Evolutionary conservation across 2,888 invertebrate genomes (phyloP).

Genomic region (Pterostichus madidus): DNA sequence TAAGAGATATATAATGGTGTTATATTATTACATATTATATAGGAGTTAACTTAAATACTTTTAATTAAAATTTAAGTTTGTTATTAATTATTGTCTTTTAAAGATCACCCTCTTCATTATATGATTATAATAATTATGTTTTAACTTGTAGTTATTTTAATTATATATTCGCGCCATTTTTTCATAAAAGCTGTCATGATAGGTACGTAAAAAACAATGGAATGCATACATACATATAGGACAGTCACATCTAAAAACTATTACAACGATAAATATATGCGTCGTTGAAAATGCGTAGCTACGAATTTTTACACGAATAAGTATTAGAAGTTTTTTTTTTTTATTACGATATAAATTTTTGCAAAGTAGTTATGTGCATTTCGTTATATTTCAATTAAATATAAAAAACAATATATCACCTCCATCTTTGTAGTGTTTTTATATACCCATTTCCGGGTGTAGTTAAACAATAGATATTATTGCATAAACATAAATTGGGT

Average conservation of each 20-base stretch:
- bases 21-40: background rate
- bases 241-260: constrained; percentile 66
- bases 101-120: constrained; percentile 45
- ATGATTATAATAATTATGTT: constrained; percentile 22
- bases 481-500: too few relatives aligned
- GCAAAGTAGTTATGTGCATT: constrained; percentile 38
- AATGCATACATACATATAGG: constrained; percentile 65
- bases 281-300: constrained; percentile 60
- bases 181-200: constrained; percentile 49
- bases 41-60: background rate
- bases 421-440: too few relatives aligned
- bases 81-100: constrained; percentile 63
- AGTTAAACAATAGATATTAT: too few relatives aligned
- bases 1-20: background rate
- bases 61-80: constrained; percentile 18
- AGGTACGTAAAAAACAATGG: constrained; percentile 61
- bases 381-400: background rate
- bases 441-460: too few relatives aligned
- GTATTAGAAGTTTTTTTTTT: constrained; percentile 44
- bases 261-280: constrained; percentile 57
- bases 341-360: constrained; percentile 37
- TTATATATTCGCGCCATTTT: constrained; percentile 50
- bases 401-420: background rate
- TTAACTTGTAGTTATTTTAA: constrained; percentile 24
- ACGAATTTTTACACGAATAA: constrained; percentile 59